Evolutionary conservation across 2,113 vertebrate genomes (phyloP), one percentile per base, ranked within the genome.

Genomic region (Prinia subflava): DNA sequence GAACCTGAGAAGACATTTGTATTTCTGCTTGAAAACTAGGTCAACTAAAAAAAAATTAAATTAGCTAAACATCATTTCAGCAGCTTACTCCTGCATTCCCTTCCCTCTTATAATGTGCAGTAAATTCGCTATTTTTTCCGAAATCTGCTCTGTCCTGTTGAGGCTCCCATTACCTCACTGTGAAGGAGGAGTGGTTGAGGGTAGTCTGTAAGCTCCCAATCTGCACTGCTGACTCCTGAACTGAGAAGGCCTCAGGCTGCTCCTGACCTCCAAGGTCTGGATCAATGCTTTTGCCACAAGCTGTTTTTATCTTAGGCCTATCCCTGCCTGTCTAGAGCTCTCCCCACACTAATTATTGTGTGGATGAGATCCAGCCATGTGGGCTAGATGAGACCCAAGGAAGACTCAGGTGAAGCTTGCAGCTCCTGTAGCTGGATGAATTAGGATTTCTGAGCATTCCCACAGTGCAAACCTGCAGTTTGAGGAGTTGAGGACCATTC

Each of bases 131-230:
- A 10, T 31, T 57, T 65, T 65, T 92, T 77, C 75, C 5, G 53
- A 84, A 84, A 50, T 69, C 21, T 33, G 78, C 2, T 71, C 22
- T 55, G 23, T 35, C 14, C 28, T 84, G 7, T 16, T 15, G 23
- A 17, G 5, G 15, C 3, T 81, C 14, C 24, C 2, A 4, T 75
- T 37, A 68, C 52, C 28, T 62, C 10, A 28, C 0, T 0, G 16
- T 42, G 27, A 86, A 31, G 41, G 15, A 74, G 18, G 55, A 73
- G 8, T 21, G 39, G 27, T 8, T n/a, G 15, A 59, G 10, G 21
- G 5, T 0, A 2, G 10, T 9, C 30, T 81, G 12, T 35, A 74
- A 77, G 6, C 3, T 67, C 24, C n/a, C 15, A 67, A 1, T 28
- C 21, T 16, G 59, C 35, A 19, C 5, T 46, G 37, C 20, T 76